Base-by-base conservation (phyloP, 2,113 vertebrate genomes). In the Mesocricetus auratus region DNA sequence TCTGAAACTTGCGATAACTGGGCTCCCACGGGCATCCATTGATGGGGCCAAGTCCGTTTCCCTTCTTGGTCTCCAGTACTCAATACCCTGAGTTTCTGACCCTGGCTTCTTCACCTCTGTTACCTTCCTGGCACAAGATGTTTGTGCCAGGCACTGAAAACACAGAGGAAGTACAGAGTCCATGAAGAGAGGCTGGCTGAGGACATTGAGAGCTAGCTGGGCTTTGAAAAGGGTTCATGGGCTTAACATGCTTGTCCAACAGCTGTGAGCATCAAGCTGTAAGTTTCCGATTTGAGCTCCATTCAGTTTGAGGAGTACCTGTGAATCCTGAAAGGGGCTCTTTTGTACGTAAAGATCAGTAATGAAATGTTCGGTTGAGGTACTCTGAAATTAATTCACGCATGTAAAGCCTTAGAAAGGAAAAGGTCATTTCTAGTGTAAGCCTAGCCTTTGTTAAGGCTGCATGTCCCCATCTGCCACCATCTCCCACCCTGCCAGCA, bases 301-400 rank as follows among this genome's bases (percentile, higher is more conserved):
- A 19, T 83, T 78, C 56, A 53, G 22, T 45, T 22, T 64, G 22
- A 77, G 29, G 17, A 64, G 45, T 6, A 77, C 81, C 90, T 66
- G 36, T 0, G 31, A 39, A 15, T 89, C 71, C n/a, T 79, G 64
- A 69, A 24, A 13, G 8, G 62, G 24, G 1, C 36, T 83, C 68
- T 60, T 77, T 45, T 83, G 68, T 90, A 39, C 77, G 91, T 78
- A 79, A 39, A 83, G 86, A 92, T 77, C 39, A 77, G 13, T 26
- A 29, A 7, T 66, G 8, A 85, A 24, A 21, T 60, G 16, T 75
- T 45, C 83, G 45, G 12, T 15, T 12, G 0, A 81, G 31, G 33
- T 8, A 53, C 42, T 36, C 39, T 89, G 58, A 68, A 69, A 58
- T 91, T 64, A 50, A 22, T 83, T 73, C 53, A 45, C 11, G 17